Base-by-base conservation (phyloP, 2,888 invertebrate species). In the Dynastes tityus region DNA sequence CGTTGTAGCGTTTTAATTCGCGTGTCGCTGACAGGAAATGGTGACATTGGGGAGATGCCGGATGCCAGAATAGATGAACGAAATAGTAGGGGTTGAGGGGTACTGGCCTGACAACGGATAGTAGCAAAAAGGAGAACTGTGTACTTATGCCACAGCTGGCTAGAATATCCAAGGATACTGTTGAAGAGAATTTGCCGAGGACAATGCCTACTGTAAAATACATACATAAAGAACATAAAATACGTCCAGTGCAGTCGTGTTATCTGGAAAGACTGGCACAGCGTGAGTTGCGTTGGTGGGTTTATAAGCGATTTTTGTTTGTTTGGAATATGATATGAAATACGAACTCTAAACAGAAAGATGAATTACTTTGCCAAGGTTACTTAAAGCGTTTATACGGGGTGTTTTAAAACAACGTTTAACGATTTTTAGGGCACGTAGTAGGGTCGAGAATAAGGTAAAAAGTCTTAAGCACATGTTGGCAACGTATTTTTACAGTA, bases 1-100 rank as follows among this genome's bases (percentile, higher is more conserved):
- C 84, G 83, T 84, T 84, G 84, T 83, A 84, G 84, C 85, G 84
- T 85, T 86, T 85, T 85, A 86, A 86, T 86, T 84, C 84, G 85
- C 82, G 82, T 86, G 86, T 83, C 83, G 80, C 82, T 86, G 85
- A 85, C 85, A 86, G 86, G 86, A 86, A 85, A 83, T 83, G 83
- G 85, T 83, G 83, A 85, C 84, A 83, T 83, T 83, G 83, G 83
- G 83, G 61, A 74, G 63, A 74, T 80, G 78, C 82, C 79, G 82
- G 82, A 82, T 80, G 81, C 80, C 71, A 68, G 77, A 80, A 78
- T 79, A 81, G 81, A 81, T 78, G 65, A 65, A 29, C 73, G 73
- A 53, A 76, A 67, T 76, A 29, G 76, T 32, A 40, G 49, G 40
- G 49, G 51, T 53, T 61, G 61, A 37, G 27, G 61, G 61, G 58